Evolutionary conservation across 2,888 invertebrate species (phyloP).

Genomic region (Neoaliturus tenellus): DNA sequence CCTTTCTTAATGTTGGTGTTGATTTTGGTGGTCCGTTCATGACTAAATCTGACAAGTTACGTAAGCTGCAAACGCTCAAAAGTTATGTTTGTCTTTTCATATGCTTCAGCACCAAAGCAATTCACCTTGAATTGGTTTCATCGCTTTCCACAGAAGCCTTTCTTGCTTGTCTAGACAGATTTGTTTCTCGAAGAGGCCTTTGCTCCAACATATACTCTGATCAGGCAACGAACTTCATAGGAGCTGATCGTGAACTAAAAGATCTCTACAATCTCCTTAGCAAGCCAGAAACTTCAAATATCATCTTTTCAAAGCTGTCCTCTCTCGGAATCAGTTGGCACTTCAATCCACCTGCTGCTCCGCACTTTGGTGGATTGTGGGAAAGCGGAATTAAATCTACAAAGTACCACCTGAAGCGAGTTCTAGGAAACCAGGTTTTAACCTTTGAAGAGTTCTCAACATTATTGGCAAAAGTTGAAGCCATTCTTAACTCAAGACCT

Average conservation of each 20-base stretch:
- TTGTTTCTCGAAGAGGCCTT: slow-evolving; percentile 67
- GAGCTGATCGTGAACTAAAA: slow-evolving; percentile 63
- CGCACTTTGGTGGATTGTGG: slow-evolving; percentile 70
- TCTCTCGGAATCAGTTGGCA: slow-evolving; percentile 60
- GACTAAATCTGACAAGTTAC: too few species aligned
- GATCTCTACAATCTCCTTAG: slow-evolving; percentile 14
- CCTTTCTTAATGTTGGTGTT: too few species aligned
- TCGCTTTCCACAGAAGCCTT: slow-evolving; percentile 68
- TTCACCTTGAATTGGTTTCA: slow-evolving; percentile 69
- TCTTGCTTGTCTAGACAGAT: slow-evolving; percentile 67
- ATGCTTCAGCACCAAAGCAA: slow-evolving; percentile 66
- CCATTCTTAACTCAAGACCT: slow-evolving; percentile 68
- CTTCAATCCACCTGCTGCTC: slow-evolving; percentile 66
- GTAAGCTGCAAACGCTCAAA: too few species aligned
- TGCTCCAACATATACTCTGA: slow-evolving; percentile 68
- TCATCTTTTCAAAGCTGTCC: slow-evolving; percentile 66
- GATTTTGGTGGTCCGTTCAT: too few species aligned
- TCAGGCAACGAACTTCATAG: slow-evolving; percentile 69
- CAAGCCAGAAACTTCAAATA: background rate
- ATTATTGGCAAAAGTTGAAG: slow-evolving; percentile 68
- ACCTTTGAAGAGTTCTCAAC: slow-evolving; percentile 69
- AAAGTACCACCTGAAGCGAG: slow-evolving; percentile 68
- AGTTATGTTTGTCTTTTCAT: slow-evolving; percentile 62
- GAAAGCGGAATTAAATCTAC: slow-evolving; percentile 69
- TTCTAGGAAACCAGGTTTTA: slow-evolving; percentile 64